phyloP scores from a whole-genome alignment of 2,888 invertebrate species.

The Platerodrilus igneus region DNA sequence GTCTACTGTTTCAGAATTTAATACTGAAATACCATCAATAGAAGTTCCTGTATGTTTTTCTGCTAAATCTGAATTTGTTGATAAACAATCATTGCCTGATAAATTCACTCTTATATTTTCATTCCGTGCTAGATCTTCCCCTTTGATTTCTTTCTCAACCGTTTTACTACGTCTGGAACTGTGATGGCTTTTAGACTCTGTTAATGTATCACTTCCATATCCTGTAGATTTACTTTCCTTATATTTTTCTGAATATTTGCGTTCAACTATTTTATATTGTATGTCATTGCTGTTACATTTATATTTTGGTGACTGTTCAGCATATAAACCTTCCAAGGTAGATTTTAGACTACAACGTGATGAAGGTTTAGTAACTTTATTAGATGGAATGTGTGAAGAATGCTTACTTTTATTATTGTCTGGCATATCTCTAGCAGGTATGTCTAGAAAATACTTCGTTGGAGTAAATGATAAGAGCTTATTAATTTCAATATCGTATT shows the following conservation, averaged over 20 bases:
- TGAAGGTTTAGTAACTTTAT: neutral
- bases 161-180: neutral
- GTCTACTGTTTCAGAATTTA: too few species aligned
- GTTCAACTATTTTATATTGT: constrained; percentile 9
- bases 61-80: too few species aligned
- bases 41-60: too few species aligned
- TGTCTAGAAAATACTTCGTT: constrained; percentile 31
- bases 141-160: neutral
- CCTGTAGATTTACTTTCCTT: constrained; percentile 4
- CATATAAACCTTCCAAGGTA: constrained; percentile 19
- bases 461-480: constrained; percentile 30
- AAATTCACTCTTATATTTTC: too few species aligned
- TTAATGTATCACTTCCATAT: neutral
- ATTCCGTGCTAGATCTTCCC: too few species aligned
- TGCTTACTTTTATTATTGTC: neutral
- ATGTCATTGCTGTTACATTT: constrained; percentile 4
- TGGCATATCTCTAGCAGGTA: constrained; percentile 13
- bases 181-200: constrained; percentile 4
- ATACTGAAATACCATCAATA: too few species aligned
- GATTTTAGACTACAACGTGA: neutral
- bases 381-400: neutral
- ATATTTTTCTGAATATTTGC: constrained; percentile 1
- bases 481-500: constrained; percentile 30
- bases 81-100: too few species aligned
- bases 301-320: neutral